Conservation (phyloP, 2,113 vertebrate genomes). For the Microcebus murinus region DNA sequence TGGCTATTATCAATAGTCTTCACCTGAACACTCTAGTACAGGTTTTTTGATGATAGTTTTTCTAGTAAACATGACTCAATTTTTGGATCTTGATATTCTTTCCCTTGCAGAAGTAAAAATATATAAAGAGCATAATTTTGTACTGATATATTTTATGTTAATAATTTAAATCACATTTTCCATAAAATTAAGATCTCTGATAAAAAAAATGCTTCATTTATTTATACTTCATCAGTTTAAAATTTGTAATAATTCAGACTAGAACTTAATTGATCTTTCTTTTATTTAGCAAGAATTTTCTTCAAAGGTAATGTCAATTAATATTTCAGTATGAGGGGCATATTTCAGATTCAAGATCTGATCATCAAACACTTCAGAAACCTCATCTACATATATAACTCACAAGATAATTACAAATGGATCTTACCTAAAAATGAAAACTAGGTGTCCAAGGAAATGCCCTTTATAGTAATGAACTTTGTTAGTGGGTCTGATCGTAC, state of each 20-base stretch:
- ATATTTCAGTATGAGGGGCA: background rate
- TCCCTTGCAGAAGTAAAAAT: background rate
- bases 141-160: background rate
- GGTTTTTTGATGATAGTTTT: background rate
- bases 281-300: background rate
- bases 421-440: background rate
- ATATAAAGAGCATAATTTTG: background rate
- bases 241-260: background rate
- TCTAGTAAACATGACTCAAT: background rate
- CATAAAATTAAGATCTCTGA: background rate
- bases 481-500: background rate
- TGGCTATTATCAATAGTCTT: background rate
- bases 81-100: background rate
- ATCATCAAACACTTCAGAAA: background rate
- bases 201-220: background rate
- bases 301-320: background rate
- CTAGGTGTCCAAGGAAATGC: background rate
- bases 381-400: background rate
- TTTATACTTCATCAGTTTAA: background rate
- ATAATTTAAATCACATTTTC: background rate
- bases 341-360: conserved; percentile 11
- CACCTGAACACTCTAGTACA: background rate
- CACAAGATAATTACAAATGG: background rate
- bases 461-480: background rate
- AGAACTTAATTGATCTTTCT: background rate